A percentile compares a stretch with the other conserved stretches of the same genome.
Evolutionary conservation across 1,140 invertebrate genomes (phyloP).

Genomic region (Geopemphigus sp.): DNA sequence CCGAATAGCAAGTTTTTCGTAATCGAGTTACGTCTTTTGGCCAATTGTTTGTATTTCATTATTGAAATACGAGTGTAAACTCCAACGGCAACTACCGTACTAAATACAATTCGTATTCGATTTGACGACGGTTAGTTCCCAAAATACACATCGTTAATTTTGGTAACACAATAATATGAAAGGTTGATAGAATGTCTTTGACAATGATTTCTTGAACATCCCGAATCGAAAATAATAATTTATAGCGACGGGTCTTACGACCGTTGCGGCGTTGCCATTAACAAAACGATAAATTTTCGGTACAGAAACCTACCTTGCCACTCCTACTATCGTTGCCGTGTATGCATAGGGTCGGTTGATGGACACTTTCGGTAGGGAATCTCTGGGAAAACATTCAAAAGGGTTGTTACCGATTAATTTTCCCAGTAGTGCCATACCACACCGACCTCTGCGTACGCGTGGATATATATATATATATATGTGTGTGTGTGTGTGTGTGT

Average conservation of each 20-base stretch:
- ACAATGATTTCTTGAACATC: constrained; percentile 18
- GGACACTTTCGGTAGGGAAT: constrained; percentile 25
- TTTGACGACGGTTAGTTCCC: too few species aligned
- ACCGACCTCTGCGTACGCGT: not conserved
- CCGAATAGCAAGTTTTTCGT: not conserved
- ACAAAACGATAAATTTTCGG: constrained; percentile 33
- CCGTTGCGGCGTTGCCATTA: not conserved
- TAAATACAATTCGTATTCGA: not conserved
- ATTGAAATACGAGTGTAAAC: constrained; percentile 10
- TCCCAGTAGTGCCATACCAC: not conserved
- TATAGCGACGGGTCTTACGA: constrained; percentile 6
- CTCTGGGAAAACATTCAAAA: constrained; percentile 32
- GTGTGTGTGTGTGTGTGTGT: too few species aligned
- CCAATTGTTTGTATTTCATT: not conserved
- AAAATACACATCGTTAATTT: too few species aligned
- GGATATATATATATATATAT: too few species aligned
- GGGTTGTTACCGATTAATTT: constrained; percentile 42
- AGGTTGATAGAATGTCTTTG: constrained; percentile 25
- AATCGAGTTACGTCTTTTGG: not conserved
- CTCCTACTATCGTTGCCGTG: too few species aligned
- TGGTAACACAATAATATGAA: not conserved
- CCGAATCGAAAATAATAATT: not conserved
- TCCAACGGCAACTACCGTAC: not conserved
- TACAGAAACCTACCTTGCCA: too few species aligned
- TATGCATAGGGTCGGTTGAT: constrained; percentile 12